These are phyloP conservation scores for Heloderma charlesbogerti DNA, from an alignment of 2,113 vertebrate species.

Conservation along the genomic window DNA sequence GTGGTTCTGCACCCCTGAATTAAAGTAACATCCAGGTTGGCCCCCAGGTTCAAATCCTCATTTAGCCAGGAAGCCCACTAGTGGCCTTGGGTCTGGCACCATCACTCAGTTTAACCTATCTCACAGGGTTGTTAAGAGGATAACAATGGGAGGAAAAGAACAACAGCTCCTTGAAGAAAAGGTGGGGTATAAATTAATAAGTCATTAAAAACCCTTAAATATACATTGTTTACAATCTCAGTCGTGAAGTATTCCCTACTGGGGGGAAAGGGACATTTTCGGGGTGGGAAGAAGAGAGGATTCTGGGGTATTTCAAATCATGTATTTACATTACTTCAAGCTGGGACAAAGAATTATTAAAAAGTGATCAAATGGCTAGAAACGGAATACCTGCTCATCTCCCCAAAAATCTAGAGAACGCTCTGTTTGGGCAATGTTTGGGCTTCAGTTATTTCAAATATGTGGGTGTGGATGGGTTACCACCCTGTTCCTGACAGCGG, in stretches of 20 bases:
- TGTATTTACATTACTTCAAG: neutral
- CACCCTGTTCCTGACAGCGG: neutral
- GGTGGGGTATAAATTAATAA: neutral
- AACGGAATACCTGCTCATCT: neutral
- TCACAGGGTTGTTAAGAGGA: neutral
- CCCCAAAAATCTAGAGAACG: neutral
- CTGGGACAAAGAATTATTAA: neutral
- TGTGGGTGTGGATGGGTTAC: neutral
- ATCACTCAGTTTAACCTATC: neutral
- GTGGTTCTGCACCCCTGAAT: too few species aligned
- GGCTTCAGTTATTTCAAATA: neutral
- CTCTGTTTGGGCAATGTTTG: neutral
- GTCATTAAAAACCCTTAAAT: too few species aligned
- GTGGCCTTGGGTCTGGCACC: too few species aligned
- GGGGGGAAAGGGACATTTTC: neutral
- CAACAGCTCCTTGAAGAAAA: neutral
- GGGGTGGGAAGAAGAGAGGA: constrained; percentile 22
- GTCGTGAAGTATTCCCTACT: constrained; percentile 8
- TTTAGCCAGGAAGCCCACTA: too few species aligned
- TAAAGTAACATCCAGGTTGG: too few species aligned
- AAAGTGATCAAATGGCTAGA: neutral
- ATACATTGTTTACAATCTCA: neutral
- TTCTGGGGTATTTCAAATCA: neutral
- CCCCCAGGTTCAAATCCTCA: too few species aligned
- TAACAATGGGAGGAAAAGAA: neutral